Base-by-base conservation (phyloP, 2,797 vertebrate species). In the Darevskia mixta region DNA sequence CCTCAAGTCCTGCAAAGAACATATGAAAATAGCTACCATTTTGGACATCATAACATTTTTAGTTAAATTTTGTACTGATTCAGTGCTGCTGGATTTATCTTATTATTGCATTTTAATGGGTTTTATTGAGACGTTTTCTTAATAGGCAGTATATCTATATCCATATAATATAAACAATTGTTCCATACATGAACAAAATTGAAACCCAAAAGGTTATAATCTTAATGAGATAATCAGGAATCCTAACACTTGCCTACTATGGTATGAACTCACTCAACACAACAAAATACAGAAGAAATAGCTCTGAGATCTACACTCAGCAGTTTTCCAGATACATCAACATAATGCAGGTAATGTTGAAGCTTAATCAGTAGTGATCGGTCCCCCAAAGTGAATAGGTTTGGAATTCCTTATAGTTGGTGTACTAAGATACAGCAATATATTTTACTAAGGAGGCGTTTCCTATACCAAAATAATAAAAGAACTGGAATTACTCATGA, bases 371-470 rank as follows among this genome's bases (percentile, higher is more conserved):
- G 61, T 86, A 84, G 32, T 61, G 25, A 61, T 25, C 84, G 73
- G 0, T 18, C 77, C 86, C 13, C 77, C 55, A 84, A 83, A 89
- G 83, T 45, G 87, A 86, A 45, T 18, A 72, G 4, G 83, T 79
- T 90, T 90, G 77, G 72, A 80, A 90, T 76, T 89, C 83, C 71
- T 90, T 85, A 83, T 86, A 79, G 2, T 55, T 67, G 0, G 8
- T 79, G 87, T 88, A 87, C 89, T 75, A 27, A 89, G 76, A 90
- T 43, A 67, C 66, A 89, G 43, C 87, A 23, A 8, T 75, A 25
- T 17, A 9, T 58, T 58, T 89, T 71, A 77, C 72, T 72, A 82
- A 91, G 69, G 38, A 90, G 89, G 79, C 43, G 85, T 78, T 91
- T 86, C 58, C 88, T 87, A 35, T n/a, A 49, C 38, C 71, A 0